Conservation (phyloP, 2,113 vertebrate genomes). For the Axis porcinus region DNA sequence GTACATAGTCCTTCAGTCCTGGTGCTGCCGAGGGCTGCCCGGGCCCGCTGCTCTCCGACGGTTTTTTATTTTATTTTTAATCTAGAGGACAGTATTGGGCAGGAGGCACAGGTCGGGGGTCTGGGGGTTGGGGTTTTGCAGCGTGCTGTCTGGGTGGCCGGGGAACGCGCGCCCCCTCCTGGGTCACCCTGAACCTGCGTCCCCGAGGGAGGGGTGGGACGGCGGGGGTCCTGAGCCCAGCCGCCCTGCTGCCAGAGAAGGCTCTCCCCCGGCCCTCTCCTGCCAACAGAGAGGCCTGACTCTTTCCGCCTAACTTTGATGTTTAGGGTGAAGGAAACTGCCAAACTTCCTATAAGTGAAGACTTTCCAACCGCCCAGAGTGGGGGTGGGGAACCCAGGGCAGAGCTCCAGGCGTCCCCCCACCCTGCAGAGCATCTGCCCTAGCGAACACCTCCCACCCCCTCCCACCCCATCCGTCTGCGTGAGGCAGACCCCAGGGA, state of each 20-base stretch:
- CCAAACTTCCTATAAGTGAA: constrained; percentile 54
- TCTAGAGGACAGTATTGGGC: constrained; percentile 54
- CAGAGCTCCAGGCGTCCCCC: neutral
- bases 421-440: neutral
- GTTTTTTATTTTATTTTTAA: constrained; percentile 39
- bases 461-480: constrained; percentile 60
- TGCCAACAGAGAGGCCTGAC: constrained; percentile 33
- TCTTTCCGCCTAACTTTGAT: constrained; percentile 53
- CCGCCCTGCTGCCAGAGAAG: neutral
- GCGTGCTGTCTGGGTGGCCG: neutral
- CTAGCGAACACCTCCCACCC: neutral
- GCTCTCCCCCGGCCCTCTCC: neutral
- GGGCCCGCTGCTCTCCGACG: constrained; percentile 73
- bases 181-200: neutral
- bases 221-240: neutral
- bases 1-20: constrained; percentile 87
- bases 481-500: constrained; percentile 82
- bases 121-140: neutral
- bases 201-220: neutral
- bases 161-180: accelerated
- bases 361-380: constrained; percentile 28
- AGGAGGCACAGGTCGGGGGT: neutral
- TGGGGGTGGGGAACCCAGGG: neutral
- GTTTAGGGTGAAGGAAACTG: constrained; percentile 62
- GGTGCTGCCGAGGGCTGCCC: constrained; percentile 80